Percentiles rank a stretch among this genome's conserved stretches.
Conservation (phyloP, 2,113 vertebrate species). For the Phaethon lepturus region DNA sequence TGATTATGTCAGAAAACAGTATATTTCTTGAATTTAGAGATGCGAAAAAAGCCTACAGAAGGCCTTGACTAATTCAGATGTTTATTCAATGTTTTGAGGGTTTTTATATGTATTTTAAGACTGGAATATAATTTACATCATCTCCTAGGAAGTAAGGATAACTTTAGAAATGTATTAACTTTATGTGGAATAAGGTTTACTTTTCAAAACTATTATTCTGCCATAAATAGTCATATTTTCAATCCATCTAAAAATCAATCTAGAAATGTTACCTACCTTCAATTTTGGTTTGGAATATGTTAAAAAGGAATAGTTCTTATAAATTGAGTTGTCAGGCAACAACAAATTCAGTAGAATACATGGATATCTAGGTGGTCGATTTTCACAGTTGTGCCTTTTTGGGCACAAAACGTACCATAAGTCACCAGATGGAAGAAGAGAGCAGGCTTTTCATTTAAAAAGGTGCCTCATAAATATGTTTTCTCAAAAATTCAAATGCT, state of each 20-base stretch:
- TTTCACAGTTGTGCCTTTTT: not conserved
- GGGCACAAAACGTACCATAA: not conserved
- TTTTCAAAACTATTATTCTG: not conserved
- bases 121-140: not conserved
- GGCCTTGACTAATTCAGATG: not conserved
- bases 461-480: not conserved
- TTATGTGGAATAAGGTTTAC: not conserved
- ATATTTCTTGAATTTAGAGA: not conserved
- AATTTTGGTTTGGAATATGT: not conserved
- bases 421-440: not conserved
- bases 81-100: rapidly evolving
- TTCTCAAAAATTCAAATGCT: not conserved
- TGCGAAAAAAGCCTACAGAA: not conserved
- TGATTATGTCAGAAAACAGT: not conserved
- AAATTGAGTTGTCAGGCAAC: not conserved
- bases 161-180: not conserved
- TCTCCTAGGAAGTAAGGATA: not conserved
- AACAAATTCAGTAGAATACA: not conserved
- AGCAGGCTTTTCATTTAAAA: not conserved
- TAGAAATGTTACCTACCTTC: not conserved
- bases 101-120: not conserved
- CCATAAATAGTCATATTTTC: not conserved
- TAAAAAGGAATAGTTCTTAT: not conserved
- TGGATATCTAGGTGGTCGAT: rapidly evolving
- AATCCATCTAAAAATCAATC: not conserved